Percentiles rank a stretch among this genome's conserved stretches.
These are phyloP conservation scores for Collichthys lucidus DNA, from an alignment of 2,113 vertebrate genomes.

Conservation along the genomic window DNA sequence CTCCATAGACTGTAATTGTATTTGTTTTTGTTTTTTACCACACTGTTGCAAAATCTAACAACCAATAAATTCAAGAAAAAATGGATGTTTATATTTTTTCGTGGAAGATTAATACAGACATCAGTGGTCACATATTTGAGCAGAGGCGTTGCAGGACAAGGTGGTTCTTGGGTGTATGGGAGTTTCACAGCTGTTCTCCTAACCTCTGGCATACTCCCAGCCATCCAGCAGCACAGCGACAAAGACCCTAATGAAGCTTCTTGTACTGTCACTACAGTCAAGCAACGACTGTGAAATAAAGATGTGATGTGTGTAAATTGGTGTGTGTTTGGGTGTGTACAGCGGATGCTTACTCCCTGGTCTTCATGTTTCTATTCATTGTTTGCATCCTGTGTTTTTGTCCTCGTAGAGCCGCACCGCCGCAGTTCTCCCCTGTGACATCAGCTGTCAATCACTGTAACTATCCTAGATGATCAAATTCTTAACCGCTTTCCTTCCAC, in stretches of 20 bases:
- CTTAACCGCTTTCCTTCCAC: slow-evolving; percentile 4
- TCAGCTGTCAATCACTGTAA: slow-evolving; percentile 39
- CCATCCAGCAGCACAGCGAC: slow-evolving; percentile 13
- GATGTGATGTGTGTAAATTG: neutral
- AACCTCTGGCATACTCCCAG: slow-evolving; percentile 35
- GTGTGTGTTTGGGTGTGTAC: slow-evolving; percentile 6
- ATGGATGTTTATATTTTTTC: neutral
- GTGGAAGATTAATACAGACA: slow-evolving; percentile 1
- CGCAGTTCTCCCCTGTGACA: slow-evolving; percentile 8
- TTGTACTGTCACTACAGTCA: neutral
- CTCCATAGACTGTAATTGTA: neutral
- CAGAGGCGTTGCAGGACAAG: slow-evolving; percentile 8
- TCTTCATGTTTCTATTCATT: neutral
- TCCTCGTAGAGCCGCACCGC: neutral
- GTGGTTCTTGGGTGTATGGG: slow-evolving; percentile 10
- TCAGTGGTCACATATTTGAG: slow-evolving; percentile 8
- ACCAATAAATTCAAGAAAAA: neutral
- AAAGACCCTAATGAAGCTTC: slow-evolving; percentile 28
- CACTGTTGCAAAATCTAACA: neutral
- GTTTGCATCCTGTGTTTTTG: slow-evolving; percentile 18
- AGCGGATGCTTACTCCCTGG: neutral
- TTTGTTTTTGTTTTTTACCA: neutral
- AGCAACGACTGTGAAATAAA: slow-evolving; percentile 18
- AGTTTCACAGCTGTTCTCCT: slow-evolving; percentile 38
- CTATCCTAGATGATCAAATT: slow-evolving; percentile 16